These are phyloP conservation scores for Drosophila kanapiae DNA, from an alignment of 1,140 invertebrate genomes.

Conservation along the genomic window DNA sequence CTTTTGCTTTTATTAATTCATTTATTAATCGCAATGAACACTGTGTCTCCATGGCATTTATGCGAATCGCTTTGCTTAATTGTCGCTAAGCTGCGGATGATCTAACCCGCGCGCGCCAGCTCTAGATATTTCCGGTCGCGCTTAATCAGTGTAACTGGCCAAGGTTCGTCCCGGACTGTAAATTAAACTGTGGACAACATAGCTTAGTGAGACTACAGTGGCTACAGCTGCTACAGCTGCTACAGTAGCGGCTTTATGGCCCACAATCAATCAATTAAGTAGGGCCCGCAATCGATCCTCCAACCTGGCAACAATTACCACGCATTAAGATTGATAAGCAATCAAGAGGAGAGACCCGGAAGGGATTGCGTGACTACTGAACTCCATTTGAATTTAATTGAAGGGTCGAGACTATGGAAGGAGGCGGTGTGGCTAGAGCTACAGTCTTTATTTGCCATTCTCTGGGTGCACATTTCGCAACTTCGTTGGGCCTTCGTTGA, in stretches of 20 bases:
- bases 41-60: slow-evolving; percentile 20
- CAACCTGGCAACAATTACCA: slow-evolving; percentile 66
- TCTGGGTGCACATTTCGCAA: slow-evolving; percentile 45
- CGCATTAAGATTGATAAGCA: slow-evolving; percentile 58
- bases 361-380: slow-evolving; percentile 41
- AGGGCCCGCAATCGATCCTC: slow-evolving; percentile 43
- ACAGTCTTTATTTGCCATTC: slow-evolving; percentile 1
- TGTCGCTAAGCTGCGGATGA: slow-evolving; percentile 59
- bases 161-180: slow-evolving; percentile 33
- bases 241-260: slow-evolving; percentile 41
- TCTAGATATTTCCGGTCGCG: slow-evolving; percentile 65
- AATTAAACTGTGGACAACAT: neutral
- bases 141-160: slow-evolving; percentile 60
- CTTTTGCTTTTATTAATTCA: slow-evolving; percentile 26
- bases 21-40: slow-evolving; percentile 37
- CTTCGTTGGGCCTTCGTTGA: slow-evolving; percentile 43
- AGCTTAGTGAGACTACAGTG: neutral
- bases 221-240: slow-evolving; percentile 2
- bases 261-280: slow-evolving; percentile 68
- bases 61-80: slow-evolving; percentile 55
- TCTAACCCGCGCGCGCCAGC: slow-evolving; percentile 45
- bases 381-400: slow-evolving; percentile 48
- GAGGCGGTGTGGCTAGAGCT: no score
- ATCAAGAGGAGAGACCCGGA: neutral
- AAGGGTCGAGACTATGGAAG: neutral